phyloP scores from a whole-genome alignment of 2,797 vertebrate species.

The Potorous gilbertii region DNA sequence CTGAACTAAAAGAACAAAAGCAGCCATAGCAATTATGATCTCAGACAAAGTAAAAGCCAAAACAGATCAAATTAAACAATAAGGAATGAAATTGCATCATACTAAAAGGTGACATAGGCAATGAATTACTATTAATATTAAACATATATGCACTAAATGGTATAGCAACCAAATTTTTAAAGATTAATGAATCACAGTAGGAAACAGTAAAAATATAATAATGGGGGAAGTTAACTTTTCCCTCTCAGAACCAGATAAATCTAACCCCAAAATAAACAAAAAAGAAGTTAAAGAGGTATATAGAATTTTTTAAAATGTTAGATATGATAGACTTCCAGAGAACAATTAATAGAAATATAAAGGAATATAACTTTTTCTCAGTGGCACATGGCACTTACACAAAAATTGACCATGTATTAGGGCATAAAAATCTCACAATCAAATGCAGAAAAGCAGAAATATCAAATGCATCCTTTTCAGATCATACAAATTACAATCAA shows the following conservation, averaged over 20 bases:
- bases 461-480: not conserved
- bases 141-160: not conserved
- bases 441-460: not conserved
- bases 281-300: not conserved
- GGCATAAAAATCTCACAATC: not conserved
- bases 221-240: not conserved
- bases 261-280: not conserved
- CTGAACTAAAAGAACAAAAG: not conserved
- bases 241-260: not conserved
- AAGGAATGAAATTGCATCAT: not conserved
- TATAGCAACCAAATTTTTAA: not conserved
- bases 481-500: not conserved
- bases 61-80: not conserved
- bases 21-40: not conserved
- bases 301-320: not conserved
- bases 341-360: not conserved
- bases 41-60: not conserved
- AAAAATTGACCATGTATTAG: not conserved
- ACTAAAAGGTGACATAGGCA: not conserved
- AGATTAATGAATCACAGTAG: not conserved
- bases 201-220: not conserved
- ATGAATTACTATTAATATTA: not conserved
- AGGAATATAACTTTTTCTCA: not conserved
- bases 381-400: not conserved
- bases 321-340: not conserved